phyloP scores from a whole-genome alignment of 2,797 vertebrate species.

The Neosilurus hyrtlii region DNA sequence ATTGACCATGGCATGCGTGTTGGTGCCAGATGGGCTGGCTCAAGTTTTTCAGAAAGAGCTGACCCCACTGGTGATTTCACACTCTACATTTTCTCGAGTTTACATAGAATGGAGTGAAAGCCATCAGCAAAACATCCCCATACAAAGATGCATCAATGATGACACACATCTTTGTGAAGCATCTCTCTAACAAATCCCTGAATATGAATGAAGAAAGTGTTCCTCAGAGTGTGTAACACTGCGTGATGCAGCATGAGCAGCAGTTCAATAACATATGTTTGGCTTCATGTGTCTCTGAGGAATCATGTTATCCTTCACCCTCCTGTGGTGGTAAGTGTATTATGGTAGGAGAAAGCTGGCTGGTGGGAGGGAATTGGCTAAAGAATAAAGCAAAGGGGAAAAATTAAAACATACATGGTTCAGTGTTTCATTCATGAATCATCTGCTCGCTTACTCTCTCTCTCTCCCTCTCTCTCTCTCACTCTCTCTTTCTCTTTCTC shows the following conservation, averaged over 20 bases:
- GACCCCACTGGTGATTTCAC: not conserved
- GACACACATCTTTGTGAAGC: not conserved
- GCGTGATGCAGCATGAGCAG: not conserved
- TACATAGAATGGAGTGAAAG: not conserved
- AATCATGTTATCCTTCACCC: not conserved
- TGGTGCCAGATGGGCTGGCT: not conserved
- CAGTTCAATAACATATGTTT: not conserved
- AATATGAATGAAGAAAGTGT: not conserved
- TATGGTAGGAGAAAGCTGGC: too few species aligned
- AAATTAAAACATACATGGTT: not conserved
- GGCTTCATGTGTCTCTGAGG: not conserved
- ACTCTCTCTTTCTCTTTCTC: constrained; percentile 36
- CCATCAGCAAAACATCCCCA: not conserved
- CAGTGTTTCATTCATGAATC: not conserved
- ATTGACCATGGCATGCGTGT: not conserved
- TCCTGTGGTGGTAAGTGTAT: too few species aligned
- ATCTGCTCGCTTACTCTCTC: not conserved
- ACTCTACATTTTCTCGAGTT: not conserved
- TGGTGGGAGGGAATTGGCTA: not conserved
- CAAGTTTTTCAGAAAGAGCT: not conserved
- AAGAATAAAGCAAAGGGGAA: not conserved
- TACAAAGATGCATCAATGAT: not conserved
- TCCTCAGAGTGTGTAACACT: not conserved
- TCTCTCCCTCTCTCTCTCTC: constrained; percentile 35
- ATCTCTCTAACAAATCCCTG: not conserved